These are phyloP conservation scores for Zoanthus sociatus DNA, from an alignment of 92 coral and sea anemone species.

Conservation along the genomic window DNA sequence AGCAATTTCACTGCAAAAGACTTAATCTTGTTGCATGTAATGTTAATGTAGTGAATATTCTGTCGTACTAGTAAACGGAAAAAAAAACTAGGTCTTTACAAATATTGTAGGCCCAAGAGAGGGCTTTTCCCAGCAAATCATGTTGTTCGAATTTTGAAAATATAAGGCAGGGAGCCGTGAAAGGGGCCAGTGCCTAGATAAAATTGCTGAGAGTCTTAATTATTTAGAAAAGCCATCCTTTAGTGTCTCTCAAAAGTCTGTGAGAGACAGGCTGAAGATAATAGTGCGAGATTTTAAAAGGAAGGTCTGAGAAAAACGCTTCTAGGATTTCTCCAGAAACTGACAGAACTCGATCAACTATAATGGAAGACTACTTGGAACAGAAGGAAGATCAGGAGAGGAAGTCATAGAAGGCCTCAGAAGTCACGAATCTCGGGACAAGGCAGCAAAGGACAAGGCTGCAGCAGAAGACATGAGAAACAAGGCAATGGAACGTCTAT, in stretches of 20 bases:
- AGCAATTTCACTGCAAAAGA: slow-evolving; percentile 35
- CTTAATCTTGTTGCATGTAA: not conserved
- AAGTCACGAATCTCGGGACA: slow-evolving; percentile 28
- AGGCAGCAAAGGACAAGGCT: slow-evolving; percentile 40
- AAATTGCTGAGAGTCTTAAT: slow-evolving; percentile 57
- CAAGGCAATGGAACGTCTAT: slow-evolving; percentile 42
- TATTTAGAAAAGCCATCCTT: slow-evolving; percentile 51
- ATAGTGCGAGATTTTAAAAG: slow-evolving; percentile 53
- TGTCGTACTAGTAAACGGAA: slow-evolving; percentile 39
- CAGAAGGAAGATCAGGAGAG: slow-evolving; percentile 58
- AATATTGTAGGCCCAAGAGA: slow-evolving; percentile 43
- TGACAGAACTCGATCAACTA: slow-evolving; percentile 47
- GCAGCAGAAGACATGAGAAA: slow-evolving; percentile 39
- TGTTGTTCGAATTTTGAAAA: slow-evolving; percentile 56
- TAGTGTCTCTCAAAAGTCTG: slow-evolving; percentile 46
- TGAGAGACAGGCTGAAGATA: slow-evolving; percentile 59
- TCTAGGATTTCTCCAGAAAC: slow-evolving; percentile 56
- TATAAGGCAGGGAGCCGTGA: slow-evolving; percentile 61
- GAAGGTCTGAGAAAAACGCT: slow-evolving; percentile 41
- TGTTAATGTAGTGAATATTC: slow-evolving; percentile 43
- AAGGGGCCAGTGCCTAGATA: slow-evolving; percentile 59
- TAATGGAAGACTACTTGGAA: slow-evolving; percentile 66
- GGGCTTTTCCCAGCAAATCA: slow-evolving; percentile 35
- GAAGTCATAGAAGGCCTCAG: slow-evolving; percentile 23
- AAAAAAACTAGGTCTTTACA: slow-evolving; percentile 21